Percentiles rank a stretch among this genome's conserved stretches.
These are phyloP conservation scores for Rallus limicola DNA, from an alignment of 2,113 vertebrate genomes.

Conservation along the genomic window DNA sequence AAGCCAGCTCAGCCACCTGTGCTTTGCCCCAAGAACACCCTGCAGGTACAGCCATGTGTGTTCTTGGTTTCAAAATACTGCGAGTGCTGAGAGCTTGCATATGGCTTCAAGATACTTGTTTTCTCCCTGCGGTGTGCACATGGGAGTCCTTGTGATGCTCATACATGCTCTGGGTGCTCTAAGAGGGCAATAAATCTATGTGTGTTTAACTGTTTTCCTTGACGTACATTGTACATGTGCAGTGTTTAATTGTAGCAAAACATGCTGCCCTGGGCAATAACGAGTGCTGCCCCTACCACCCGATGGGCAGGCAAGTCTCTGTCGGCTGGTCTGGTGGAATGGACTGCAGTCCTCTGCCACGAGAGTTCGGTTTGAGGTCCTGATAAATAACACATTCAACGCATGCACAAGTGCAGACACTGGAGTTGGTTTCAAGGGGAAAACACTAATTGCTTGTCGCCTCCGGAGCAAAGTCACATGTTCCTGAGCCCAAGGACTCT, in stretches of 20 bases:
- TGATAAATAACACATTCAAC: accelerated
- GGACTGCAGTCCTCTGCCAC: neutral
- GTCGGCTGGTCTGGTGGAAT: neutral
- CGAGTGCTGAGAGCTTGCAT: neutral
- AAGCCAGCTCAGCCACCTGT: neutral
- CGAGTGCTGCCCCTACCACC: accelerated
- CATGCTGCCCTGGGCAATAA: neutral
- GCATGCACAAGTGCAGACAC: accelerated
- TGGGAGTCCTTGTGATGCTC: neutral
- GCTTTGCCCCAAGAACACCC: accelerated
- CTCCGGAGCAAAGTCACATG: neutral
- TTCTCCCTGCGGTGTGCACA: neutral
- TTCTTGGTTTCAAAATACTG: neutral
- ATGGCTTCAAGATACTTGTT: neutral
- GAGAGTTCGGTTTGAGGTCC: accelerated
- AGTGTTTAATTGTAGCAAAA: neutral
- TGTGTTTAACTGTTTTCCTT: neutral
- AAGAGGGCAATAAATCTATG: neutral
- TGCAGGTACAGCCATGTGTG: neutral
- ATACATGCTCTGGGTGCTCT: neutral
- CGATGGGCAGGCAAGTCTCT: neutral
- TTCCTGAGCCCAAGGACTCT: neutral
- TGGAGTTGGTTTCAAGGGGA: neutral
- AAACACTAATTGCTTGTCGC: neutral
- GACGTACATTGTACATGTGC: accelerated